phyloP scores from a whole-genome alignment of 2,113 vertebrate genomes.

The Scophthalmus maximus region DNA sequence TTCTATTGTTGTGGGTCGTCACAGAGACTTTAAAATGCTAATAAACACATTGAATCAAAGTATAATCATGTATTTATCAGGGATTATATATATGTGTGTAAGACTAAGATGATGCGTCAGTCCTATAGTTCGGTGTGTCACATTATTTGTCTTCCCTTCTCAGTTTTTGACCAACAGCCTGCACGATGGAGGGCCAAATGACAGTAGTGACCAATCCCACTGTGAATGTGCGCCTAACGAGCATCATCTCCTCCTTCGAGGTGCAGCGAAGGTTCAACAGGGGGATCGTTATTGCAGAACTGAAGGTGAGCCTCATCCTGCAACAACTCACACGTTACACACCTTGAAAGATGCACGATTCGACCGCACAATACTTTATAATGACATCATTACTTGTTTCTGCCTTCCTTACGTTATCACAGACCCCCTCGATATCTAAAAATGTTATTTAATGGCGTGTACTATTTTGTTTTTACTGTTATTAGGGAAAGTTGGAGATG shows the following conservation, averaged over 20 bases:
- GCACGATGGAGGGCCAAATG: constrained; percentile 80
- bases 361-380: no score
- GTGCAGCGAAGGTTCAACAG: constrained; percentile 83
- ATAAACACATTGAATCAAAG: no score
- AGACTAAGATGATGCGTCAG: background rate
- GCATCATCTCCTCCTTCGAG: constrained; percentile 85
- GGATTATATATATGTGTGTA: background rate
- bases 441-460: background rate
- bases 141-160: background rate
- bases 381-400: no score
- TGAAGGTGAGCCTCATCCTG: constrained; percentile 83
- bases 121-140: background rate
- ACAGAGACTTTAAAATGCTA: no score
- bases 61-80: background rate
- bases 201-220: constrained; percentile 80
- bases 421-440: background rate
- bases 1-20: no score
- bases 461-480: constrained; percentile 5
- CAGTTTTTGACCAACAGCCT: background rate
- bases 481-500: constrained; percentile 88
- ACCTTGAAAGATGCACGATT: background rate
- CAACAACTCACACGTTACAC: no score
- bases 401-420: background rate
- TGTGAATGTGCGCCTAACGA: constrained; percentile 87
- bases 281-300: constrained; percentile 86